Percentiles rank a stretch among this genome's conserved stretches.
phyloP scores from a whole-genome alignment of 2,113 vertebrate species.

The Atrichornis clamosus region DNA sequence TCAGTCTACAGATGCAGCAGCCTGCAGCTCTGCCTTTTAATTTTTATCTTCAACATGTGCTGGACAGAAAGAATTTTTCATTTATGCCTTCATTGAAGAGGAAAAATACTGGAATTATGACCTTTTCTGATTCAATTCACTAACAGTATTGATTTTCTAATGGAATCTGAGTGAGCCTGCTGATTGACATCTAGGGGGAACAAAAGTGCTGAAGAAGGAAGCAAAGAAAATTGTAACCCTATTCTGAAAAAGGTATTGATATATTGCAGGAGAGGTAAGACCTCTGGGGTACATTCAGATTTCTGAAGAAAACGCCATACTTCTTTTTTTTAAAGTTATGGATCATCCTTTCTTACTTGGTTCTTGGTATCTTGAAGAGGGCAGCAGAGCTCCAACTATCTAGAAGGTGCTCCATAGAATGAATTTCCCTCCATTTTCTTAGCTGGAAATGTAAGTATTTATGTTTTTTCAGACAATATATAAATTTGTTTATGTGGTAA shows the following conservation, averaged over 20 bases:
- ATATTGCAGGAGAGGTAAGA: neutral
- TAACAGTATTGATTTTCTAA: conserved; percentile 63
- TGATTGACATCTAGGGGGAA: conserved; percentile 25
- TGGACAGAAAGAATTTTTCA: conserved; percentile 23
- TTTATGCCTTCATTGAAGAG: conserved; percentile 22
- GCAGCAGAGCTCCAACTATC: neutral
- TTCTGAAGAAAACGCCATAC: neutral
- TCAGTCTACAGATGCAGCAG: neutral
- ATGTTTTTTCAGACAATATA: neutral
- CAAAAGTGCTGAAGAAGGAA: conserved; percentile 27
- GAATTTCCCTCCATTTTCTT: neutral
- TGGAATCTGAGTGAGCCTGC: conserved; percentile 41
- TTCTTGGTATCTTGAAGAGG: neutral
- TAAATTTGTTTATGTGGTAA: neutral
- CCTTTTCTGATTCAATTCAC: conserved; percentile 50
- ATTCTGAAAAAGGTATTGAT: neutral
- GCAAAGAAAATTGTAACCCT: neutral
- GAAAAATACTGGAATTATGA: conserved; percentile 37
- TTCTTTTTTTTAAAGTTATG: neutral
- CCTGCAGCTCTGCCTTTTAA: neutral
- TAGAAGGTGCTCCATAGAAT: neutral
- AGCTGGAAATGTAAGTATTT: neutral
- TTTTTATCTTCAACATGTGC: neutral
- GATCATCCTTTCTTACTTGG: neutral
- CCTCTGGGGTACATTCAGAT: neutral